A percentile compares a stretch with the other conserved stretches of the same genome.
These are phyloP conservation scores for Patiria miniata DNA, from an alignment of 35 echinoderm and acorn worm species.

Conservation along the genomic window DNA sequence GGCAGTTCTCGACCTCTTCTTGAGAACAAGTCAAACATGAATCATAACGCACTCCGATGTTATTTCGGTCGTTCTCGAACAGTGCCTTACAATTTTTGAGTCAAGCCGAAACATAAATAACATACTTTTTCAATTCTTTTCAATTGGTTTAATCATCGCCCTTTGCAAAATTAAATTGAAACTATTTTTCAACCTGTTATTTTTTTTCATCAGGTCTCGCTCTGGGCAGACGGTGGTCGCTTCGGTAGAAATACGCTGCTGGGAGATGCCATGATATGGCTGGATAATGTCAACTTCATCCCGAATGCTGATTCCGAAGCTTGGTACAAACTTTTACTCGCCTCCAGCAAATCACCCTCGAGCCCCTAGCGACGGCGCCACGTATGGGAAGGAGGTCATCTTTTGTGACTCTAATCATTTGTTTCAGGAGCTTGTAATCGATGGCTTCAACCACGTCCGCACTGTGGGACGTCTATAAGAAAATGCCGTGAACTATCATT, in stretches of 20 bases:
- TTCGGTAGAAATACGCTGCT: constrained; percentile 74
- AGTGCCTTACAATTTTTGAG: too few species aligned
- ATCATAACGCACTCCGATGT: too few species aligned
- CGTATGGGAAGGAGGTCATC: background rate
- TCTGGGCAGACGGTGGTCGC: constrained; percentile 79
- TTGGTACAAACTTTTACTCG: constrained; percentile 81
- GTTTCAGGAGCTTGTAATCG: background rate
- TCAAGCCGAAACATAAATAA: too few species aligned
- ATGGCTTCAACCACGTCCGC: background rate
- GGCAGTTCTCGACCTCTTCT: too few species aligned
- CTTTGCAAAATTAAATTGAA: too few species aligned
- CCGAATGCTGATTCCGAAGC: constrained; percentile 30
- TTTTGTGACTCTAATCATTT: background rate
- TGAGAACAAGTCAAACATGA: too few species aligned
- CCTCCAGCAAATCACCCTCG: background rate
- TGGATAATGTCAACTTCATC: constrained; percentile 51
- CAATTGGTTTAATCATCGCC: too few species aligned
- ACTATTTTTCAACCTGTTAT: too few species aligned
- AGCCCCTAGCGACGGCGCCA: background rate
- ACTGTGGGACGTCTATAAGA: background rate
- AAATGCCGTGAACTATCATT: too few species aligned
- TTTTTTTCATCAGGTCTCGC: constrained; percentile 45
- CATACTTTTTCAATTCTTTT: too few species aligned
- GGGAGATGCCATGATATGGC: constrained; percentile 80
- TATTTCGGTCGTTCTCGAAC: too few species aligned